These are phyloP conservation scores for Drosophila prolongata DNA, from an alignment of 2,888 invertebrate genomes.

Conservation along the genomic window DNA sequence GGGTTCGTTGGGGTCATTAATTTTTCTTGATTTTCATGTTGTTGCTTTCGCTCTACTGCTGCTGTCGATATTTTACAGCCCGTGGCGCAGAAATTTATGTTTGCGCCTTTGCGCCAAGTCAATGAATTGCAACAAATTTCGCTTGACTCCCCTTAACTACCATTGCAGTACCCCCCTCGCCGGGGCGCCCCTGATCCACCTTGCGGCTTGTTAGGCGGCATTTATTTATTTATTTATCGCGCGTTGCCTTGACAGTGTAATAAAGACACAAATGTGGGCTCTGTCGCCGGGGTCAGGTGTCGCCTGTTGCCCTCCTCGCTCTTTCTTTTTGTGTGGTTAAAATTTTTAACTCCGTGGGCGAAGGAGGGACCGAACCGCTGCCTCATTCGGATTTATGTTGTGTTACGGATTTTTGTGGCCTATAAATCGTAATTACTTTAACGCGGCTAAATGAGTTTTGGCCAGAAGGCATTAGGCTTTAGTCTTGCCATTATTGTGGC, in stretches of 20 bases:
- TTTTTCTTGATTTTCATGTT: conserved; percentile 43
- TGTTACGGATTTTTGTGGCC: conserved; percentile 80
- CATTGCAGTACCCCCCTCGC: background rate
- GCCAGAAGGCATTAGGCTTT: conserved; percentile 67
- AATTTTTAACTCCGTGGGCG: conserved; percentile 68
- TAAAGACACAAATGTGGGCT: conserved; percentile 66
- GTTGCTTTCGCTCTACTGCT: conserved; percentile 31
- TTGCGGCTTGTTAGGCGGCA: conserved; percentile 77
- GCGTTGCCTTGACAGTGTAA: conserved; percentile 68
- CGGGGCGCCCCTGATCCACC: conserved; percentile 27
- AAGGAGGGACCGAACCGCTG: conserved; percentile 18
- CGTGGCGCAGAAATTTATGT: conserved; percentile 71
- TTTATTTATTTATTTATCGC: conserved; percentile 78
- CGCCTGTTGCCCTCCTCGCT: conserved; percentile 45
- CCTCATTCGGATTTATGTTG: conserved; percentile 78
- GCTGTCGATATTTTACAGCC: conserved; percentile 76
- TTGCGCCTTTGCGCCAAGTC: conserved; percentile 78
- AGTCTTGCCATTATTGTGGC: conserved; percentile 50
- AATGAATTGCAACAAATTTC: conserved; percentile 83
- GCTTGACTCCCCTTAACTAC: conserved; percentile 42
- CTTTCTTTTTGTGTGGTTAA: conserved; percentile 66
- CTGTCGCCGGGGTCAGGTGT: conserved; percentile 58
- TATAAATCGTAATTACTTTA: conserved; percentile 81
- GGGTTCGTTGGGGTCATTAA: conserved; percentile 36
- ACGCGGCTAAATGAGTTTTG: conserved; percentile 76